Conservation (phyloP, 1,140 invertebrate species). For the Oreohelix idahoensis region DNA sequence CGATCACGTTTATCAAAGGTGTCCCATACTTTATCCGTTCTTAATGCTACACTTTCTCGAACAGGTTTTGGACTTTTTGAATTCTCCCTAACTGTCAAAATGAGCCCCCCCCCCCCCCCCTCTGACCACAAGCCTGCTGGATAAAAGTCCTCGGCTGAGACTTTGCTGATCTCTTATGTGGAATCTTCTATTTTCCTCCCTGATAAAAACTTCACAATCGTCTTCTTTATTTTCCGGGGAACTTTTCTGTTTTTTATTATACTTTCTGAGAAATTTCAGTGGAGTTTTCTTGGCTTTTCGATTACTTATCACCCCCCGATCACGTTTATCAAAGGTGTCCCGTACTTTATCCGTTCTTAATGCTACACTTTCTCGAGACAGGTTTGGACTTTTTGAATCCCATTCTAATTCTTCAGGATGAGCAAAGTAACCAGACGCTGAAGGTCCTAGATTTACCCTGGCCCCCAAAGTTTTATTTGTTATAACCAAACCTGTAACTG, state of each 20-base stretch:
- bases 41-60: background rate
- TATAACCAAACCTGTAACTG: slow-evolving; percentile 52
- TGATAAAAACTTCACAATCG: background rate
- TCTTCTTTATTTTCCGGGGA: background rate
- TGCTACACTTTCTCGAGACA: background rate
- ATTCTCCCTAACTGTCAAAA: slow-evolving; percentile 44
- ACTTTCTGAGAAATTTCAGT: background rate
- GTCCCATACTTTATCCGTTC: background rate
- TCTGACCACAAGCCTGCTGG: slow-evolving; percentile 49
- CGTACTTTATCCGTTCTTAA: background rate
- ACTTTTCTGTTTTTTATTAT: background rate
- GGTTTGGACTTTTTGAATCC: background rate
- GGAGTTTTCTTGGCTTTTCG: background rate
- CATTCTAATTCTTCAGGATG: slow-evolving; percentile 49
- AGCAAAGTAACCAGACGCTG: slow-evolving; percentile 43
- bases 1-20: background rate
- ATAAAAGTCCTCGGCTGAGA: too few relatives aligned
- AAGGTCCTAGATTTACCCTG: slow-evolving; percentile 44
- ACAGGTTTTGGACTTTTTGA: background rate
- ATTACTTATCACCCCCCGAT: background rate
- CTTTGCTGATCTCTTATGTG: too few relatives aligned
- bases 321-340: background rate
- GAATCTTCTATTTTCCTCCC: background rate
- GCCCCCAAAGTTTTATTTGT: slow-evolving; percentile 48
- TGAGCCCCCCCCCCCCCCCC: too few relatives aligned